Percentiles rank a stretch among this genome's conserved stretches.
These are phyloP conservation scores for Micoletzkya japonica DNA, from an alignment of 2,888 invertebrate genomes.

Conservation along the genomic window DNA sequence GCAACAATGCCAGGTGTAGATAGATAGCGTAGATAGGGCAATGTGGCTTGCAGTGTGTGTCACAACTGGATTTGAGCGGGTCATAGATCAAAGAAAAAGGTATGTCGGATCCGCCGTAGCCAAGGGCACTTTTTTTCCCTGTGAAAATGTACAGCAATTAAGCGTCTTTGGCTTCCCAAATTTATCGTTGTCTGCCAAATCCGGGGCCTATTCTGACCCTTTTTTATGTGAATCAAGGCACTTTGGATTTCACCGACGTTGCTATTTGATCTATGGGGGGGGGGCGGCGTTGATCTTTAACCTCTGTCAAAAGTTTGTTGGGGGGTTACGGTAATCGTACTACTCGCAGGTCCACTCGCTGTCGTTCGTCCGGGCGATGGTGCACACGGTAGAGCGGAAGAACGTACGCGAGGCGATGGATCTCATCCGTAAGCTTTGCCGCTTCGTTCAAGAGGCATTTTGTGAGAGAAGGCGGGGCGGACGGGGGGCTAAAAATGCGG, in stretches of 20 bases:
- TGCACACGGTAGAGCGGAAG: conserved; percentile 80
- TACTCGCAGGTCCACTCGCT: conserved; percentile 78
- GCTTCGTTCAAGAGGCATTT: not conserved
- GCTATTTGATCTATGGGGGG: too few relatives aligned
- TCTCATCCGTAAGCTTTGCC: conserved; percentile 70
- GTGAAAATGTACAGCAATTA: too few relatives aligned
- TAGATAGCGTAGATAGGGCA: too few relatives aligned
- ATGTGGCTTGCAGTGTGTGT: too few relatives aligned
- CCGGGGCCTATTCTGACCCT: too few relatives aligned
- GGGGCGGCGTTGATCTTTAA: not conserved
- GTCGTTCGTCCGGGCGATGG: conserved; percentile 74
- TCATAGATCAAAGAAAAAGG: not conserved
- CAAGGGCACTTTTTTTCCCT: conserved; percentile 18
- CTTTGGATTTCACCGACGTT: too few relatives aligned
- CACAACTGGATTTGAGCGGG: too few relatives aligned
- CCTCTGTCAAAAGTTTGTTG: not conserved
- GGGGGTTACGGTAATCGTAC: not conserved
- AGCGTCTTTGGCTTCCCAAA: too few relatives aligned
- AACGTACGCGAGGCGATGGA: conserved; percentile 71
- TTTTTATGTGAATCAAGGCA: not conserved
- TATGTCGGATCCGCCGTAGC: not conserved
- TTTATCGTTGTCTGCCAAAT: conserved; percentile 39
- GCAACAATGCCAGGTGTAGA: too few relatives aligned
- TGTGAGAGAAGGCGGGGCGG: not conserved
- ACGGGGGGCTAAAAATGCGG: not conserved